A percentile compares a stretch with the other conserved stretches of the same genome.
phyloP scores from a whole-genome alignment of 2,797 vertebrate genomes.

The Cuculus canorus region DNA sequence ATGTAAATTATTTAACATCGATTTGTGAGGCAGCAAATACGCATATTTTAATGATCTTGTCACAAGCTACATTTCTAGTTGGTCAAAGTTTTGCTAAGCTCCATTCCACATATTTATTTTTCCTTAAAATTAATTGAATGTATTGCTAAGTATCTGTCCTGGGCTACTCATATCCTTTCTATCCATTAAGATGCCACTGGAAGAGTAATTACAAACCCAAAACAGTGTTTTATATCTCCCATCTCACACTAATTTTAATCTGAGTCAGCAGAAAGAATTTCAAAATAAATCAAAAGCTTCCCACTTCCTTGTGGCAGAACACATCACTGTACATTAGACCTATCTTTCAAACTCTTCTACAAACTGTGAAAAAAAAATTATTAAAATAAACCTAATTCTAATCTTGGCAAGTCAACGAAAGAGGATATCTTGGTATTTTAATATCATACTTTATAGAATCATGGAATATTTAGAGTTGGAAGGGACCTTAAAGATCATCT shows the following conservation, averaged over 20 bases:
- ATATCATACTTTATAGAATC: not conserved
- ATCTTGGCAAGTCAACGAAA: not conserved
- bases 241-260: not conserved
- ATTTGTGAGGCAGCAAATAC: not conserved
- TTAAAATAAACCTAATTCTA: not conserved
- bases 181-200: conserved; percentile 5
- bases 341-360: not conserved
- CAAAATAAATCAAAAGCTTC: conserved; percentile 41
- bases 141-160: not conserved
- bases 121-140: conserved; percentile 14
- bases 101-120: not conserved
- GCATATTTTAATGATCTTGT: not conserved
- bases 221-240: not conserved
- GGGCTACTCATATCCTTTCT: not conserved
- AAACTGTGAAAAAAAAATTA: not conserved
- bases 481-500: too few relatives aligned
- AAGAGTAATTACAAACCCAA: conserved; percentile 3
- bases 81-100: not conserved
- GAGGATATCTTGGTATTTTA: not conserved
- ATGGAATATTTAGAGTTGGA: too few relatives aligned
- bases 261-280: conserved; percentile 38
- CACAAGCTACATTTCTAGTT: not conserved
- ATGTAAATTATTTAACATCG: not conserved
- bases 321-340: not conserved
- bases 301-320: not conserved